A percentile compares a stretch with the other conserved stretches of the same genome.
These are phyloP conservation scores for Momotus momota DNA, from an alignment of 2,797 vertebrate species.

Conservation along the genomic window DNA sequence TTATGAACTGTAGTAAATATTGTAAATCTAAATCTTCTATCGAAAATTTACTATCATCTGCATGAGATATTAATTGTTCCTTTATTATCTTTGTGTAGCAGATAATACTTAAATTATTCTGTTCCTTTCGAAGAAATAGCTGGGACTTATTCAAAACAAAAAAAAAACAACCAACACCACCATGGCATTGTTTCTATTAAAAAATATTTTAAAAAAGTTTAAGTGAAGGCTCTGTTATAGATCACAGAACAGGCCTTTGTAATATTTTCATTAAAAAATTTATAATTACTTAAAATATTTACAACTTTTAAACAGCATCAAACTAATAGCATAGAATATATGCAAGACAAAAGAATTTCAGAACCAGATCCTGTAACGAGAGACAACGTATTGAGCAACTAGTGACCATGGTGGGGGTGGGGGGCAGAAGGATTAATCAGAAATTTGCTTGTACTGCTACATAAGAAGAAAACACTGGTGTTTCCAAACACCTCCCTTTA, in stretches of 20 bases:
- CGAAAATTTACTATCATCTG: not conserved
- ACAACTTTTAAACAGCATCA: not conserved
- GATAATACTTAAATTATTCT: not conserved
- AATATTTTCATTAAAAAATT: not conserved
- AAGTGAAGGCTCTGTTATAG: not conserved
- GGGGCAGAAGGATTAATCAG: not conserved
- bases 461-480: slow-evolving; percentile 67
- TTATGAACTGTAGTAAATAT: not conserved
- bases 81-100: not conserved
- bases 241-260: not conserved
- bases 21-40: not conserved
- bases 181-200: not conserved
- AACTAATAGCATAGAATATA: not conserved
- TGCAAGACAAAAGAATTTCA: not conserved
- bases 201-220: not conserved
- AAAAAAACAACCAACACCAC: not conserved
- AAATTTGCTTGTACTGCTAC: slow-evolving; percentile 50
- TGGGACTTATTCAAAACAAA: not conserved
- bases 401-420: not conserved
- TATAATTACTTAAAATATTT: not conserved
- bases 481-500: slow-evolving; percentile 65
- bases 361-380: not conserved
- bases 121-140: not conserved
- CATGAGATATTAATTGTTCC: not conserved
- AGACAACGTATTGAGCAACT: not conserved